Evolutionary conservation across 2,888 invertebrate genomes (phyloP).

Genomic region (Erebia aethiops): DNA sequence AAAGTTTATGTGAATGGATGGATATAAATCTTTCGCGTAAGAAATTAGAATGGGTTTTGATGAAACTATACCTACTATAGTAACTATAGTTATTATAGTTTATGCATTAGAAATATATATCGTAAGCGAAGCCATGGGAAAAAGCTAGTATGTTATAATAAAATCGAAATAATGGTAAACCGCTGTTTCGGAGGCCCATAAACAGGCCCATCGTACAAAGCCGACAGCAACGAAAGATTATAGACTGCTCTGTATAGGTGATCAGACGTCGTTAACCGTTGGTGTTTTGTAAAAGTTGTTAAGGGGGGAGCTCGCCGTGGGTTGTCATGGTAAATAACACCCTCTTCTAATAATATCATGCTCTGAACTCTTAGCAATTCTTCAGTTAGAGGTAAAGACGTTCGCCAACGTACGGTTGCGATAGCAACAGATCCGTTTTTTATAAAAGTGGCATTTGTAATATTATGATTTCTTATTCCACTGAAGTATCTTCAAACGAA

Average conservation of each 20-base stretch:
- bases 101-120: no score
- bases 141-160: not conserved
- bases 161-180: not conserved
- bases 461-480: not conserved
- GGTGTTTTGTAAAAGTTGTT: slow-evolving; percentile 72
- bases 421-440: slow-evolving; percentile 70
- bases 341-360: slow-evolving; percentile 56
- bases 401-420: slow-evolving; percentile 51
- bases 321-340: slow-evolving; percentile 81
- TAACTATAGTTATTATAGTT: no score
- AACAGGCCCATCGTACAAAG: slow-evolving; percentile 43
- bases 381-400: slow-evolving; percentile 48
- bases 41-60: no score
- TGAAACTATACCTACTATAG: no score
- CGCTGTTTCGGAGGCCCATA: slow-evolving; percentile 32
- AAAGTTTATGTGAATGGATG: no score
- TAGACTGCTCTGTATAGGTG: slow-evolving; percentile 74
- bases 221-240: slow-evolving; percentile 70
- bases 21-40: no score
- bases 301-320: slow-evolving; percentile 55
- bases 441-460: slow-evolving; percentile 8
- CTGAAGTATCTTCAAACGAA: slow-evolving; percentile 6
- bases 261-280: slow-evolving; percentile 71
- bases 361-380: slow-evolving; percentile 51
- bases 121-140: no score